Evolutionary conservation across 2,113 vertebrate species (phyloP).

Genomic region (Tragelaphus strepsiceros): DNA sequence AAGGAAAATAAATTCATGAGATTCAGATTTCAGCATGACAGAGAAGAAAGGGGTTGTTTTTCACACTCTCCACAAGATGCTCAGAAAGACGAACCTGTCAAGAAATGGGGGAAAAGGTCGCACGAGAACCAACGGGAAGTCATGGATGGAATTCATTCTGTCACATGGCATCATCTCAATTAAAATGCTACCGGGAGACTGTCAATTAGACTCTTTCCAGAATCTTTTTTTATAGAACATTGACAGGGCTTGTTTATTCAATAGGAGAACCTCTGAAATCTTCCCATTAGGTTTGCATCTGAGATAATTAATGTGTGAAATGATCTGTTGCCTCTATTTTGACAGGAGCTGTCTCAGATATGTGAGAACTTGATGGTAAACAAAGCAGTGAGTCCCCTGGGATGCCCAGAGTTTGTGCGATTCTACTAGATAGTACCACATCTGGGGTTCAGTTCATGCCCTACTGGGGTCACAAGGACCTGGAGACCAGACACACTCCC

Average conservation of each 20-base stretch:
- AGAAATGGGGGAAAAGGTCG: slow-evolving; percentile 73
- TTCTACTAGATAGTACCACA: not conserved
- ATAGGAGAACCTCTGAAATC: slow-evolving; percentile 57
- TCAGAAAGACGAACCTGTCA: slow-evolving; percentile 76
- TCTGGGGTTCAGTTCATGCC: not conserved
- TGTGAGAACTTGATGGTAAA: slow-evolving; percentile 36
- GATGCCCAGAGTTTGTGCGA: not conserved
- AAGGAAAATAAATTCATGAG: slow-evolving; percentile 75
- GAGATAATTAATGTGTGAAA: slow-evolving; percentile 73
- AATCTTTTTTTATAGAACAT: slow-evolving; percentile 53
- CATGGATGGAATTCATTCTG: slow-evolving; percentile 67
- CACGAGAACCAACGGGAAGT: slow-evolving; percentile 70
- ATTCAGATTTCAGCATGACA: slow-evolving; percentile 71
- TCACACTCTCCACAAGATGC: slow-evolving; percentile 70
- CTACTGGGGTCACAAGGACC: not conserved
- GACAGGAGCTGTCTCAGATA: slow-evolving; percentile 77
- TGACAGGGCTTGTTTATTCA: slow-evolving; percentile 75
- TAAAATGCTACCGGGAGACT: slow-evolving; percentile 75
- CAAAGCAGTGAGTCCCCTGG: not conserved
- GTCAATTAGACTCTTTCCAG: slow-evolving; percentile 70
- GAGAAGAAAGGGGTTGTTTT: slow-evolving; percentile 54
- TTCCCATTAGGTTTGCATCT: slow-evolving; percentile 63
- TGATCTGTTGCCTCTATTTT: slow-evolving; percentile 69
- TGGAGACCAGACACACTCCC: not conserved
- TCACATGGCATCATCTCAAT: slow-evolving; percentile 71